Evolutionary conservation across 2,888 invertebrate genomes (phyloP), one percentile per base, ranked within the genome.

Genomic region (Amphipyra berbera): DNA sequence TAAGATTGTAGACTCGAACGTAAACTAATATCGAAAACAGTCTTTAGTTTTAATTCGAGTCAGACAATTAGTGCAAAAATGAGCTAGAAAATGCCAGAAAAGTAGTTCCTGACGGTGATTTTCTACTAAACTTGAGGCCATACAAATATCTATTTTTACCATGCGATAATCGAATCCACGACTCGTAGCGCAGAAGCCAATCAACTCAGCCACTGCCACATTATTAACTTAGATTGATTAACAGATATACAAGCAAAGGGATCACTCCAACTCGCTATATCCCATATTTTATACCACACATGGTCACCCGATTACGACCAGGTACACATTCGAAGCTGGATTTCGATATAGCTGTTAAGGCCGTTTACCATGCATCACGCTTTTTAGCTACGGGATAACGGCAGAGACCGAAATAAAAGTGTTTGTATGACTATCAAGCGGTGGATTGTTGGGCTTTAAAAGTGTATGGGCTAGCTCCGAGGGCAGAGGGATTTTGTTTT

Each of bases 291-390:
- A 38, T 3, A 7, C 78, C 83, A 78, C 33, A n/a, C 67, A 60
- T 66, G 73, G 73, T 62, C 81, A 68, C 78, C 82, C 87, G 85
- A 86, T 87, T 87, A 88, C 86, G 84, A 79, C 86, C 86, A 86
- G 86, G 88, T 88, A 88, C 86, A 89, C 89, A 90, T 90, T 89
- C 87, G 89, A 90, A 90, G 88, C 89, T 87, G 90, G 87, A 87
- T 90, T 90, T 86, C 88, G 88, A 90, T 90, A 88, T 86, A 86
- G 90, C 90, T 80, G 87, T 90, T 88, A 89, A 88, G 86, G 87
- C 81, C 86, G 81, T 85, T 87, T 86, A 83, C 85, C 77, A 85
- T 81, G 82, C 83, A 86, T 82, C 79, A 82, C 81, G 73, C 70
- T 77, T 78, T 78, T 78, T 78, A 78, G 76, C 66, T 66, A 72